phyloP scores from a whole-genome alignment of 2,113 vertebrate genomes.

The Monopterus albus region DNA sequence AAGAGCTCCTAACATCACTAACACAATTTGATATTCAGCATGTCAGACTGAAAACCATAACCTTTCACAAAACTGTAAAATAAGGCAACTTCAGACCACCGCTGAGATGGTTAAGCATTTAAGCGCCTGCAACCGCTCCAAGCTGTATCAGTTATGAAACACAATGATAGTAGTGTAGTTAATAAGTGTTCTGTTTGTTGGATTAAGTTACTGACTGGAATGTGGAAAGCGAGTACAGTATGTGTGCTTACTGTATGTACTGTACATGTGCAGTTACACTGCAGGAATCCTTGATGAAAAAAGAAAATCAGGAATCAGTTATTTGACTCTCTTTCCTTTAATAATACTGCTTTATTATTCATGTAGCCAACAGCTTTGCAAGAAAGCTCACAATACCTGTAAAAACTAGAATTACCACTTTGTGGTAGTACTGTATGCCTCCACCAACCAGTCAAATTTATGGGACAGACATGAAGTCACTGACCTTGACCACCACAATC shows the following conservation, averaged over 20 bases:
- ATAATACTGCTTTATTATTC: too few species aligned
- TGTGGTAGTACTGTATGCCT: too few species aligned
- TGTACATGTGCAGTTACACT: background rate
- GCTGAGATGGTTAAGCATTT: slow-evolving; percentile 8
- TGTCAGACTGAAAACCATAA: slow-evolving; percentile 27
- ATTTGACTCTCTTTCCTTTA: too few species aligned
- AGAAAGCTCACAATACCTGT: too few species aligned
- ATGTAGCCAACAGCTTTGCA: too few species aligned
- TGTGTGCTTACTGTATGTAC: slow-evolving; percentile 7
- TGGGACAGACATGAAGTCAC: too few species aligned
- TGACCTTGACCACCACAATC: too few species aligned
- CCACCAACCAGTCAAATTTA: too few species aligned
- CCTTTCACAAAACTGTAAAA: slow-evolving; percentile 39
- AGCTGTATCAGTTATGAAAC: slow-evolving; percentile 29
- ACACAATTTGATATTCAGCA: background rate
- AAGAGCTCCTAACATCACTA: slow-evolving; percentile 37
- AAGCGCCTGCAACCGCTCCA: slow-evolving; percentile 26
- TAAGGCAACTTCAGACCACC: slow-evolving; percentile 38
- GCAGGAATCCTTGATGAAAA: too few species aligned
- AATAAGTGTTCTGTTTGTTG: background rate
- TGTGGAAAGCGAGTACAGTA: background rate
- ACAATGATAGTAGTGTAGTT: background rate
- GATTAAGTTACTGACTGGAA: slow-evolving; percentile 26
- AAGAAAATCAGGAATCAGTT: too few species aligned
- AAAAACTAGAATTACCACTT: too few species aligned